These are phyloP conservation scores for Blastobasis lacticolella DNA, from an alignment of 2,888 invertebrate genomes.

Conservation along the genomic window DNA sequence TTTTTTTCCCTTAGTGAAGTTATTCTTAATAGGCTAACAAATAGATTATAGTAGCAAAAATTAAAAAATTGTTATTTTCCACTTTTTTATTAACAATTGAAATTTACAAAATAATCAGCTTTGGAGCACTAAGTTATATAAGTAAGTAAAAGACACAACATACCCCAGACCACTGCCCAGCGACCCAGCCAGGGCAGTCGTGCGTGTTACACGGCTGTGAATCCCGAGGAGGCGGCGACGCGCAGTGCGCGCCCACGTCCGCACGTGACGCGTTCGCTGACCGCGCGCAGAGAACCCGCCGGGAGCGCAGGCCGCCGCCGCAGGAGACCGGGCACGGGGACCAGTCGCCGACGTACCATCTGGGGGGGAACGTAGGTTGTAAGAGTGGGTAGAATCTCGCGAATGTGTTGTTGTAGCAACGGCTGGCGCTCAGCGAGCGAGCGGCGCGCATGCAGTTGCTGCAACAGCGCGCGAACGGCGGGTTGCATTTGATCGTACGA, in stretches of 20 bases:
- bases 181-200: constrained; percentile 91
- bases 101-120: too few relatives aligned
- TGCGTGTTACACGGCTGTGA: constrained; percentile 88
- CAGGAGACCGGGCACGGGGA: constrained; percentile 89
- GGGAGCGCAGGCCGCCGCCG: constrained; percentile 86
- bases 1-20: too few relatives aligned
- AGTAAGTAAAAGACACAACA: constrained; percentile 48
- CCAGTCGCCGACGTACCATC: constrained; percentile 94
- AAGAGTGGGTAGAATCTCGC: neutral
- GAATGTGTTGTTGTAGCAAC: too few relatives aligned
- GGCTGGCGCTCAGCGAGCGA: too few relatives aligned
- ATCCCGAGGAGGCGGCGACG: constrained; percentile 82
- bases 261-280: constrained; percentile 83
- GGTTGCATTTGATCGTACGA: too few relatives aligned
- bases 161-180: constrained; percentile 93
- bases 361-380: constrained; percentile 38
- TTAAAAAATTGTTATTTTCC: too few relatives aligned
- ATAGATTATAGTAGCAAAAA: too few relatives aligned
- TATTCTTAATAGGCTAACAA: too few relatives aligned
- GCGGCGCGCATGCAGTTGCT: too few relatives aligned
- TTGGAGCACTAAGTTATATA: neutral
- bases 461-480: too few relatives aligned
- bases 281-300: constrained; percentile 89
- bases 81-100: too few relatives aligned
- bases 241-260: constrained; percentile 84